phyloP scores from a whole-genome alignment of 2,797 vertebrate genomes.

The Hemibagrus guttatus region DNA sequence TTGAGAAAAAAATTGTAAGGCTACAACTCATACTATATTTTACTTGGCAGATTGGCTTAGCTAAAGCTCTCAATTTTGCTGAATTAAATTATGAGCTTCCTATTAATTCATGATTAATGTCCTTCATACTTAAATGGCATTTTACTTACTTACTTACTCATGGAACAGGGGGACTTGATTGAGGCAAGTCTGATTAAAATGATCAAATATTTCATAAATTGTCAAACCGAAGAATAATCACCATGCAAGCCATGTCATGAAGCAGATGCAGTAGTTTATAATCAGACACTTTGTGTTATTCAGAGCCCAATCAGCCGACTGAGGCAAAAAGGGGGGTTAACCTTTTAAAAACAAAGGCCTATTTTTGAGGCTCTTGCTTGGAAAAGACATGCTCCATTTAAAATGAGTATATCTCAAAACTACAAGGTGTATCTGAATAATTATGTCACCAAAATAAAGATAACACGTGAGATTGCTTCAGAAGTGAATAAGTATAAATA shows the following conservation, averaged over 20 bases:
- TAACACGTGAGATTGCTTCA: no score
- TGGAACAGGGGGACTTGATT: background rate
- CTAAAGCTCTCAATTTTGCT: background rate
- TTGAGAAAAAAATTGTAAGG: background rate
- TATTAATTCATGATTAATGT: background rate
- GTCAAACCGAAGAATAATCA: background rate
- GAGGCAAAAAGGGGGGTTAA: background rate
- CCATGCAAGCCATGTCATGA: background rate
- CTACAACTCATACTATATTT: background rate
- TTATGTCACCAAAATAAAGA: no score
- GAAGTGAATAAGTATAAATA: no score
- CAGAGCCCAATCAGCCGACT: background rate
- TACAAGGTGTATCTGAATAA: no score
- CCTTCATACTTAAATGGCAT: background rate
- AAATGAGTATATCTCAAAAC: no score
- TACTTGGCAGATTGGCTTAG: background rate
- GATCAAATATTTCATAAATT: background rate
- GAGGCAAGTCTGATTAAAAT: background rate
- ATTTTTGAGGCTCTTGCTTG: no score
- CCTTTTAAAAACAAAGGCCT: no score
- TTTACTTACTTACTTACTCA: background rate
- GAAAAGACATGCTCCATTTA: no score
- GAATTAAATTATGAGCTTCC: conserved; percentile 6
- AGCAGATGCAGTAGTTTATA: background rate
- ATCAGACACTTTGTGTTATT: background rate